Evolutionary conservation across 2,888 invertebrate species (phyloP), one percentile per base, ranked within the genome.

Genomic region (Clitarchus hookeri): DNA sequence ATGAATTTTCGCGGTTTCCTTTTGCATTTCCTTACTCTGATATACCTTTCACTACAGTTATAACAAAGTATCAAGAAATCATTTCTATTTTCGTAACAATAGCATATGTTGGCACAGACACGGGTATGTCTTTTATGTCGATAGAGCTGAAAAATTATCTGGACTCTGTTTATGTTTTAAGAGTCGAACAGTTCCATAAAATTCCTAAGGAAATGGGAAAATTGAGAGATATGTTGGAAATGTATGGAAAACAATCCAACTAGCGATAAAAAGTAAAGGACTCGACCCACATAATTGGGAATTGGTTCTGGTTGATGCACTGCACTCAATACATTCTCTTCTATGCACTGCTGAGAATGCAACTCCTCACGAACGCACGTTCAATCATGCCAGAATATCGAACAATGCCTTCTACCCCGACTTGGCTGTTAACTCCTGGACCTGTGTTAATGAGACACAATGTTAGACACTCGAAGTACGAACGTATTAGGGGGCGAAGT

Each of bases 401-500:
- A 25, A 85, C 48, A 86, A 88, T 83, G 87, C 87, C 27, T 27
- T 85, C 88, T n/a, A 77, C 87, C 44, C 87, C 88, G 36, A 86
- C 88, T n/a, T n/a, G n/a, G n/a, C n/a, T n/a, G n/a, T n/a, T n/a
- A n/a, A n/a, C n/a, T n/a, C n/a, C n/a, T n/a, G 85, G 88, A 48
- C 85, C 84, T 83, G 88, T 88, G 6, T 86, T 88, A 0, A 85
- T 48, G 78, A 88, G 83, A 88, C 85, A 85, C 87, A 44, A 82
- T 65, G 87, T 85, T 85, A 85, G 13, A 16, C 44, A 65, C 25
- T 83, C n/a, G n/a, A 88, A 89, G 85, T 88, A 88, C 86, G 87
- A 88, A 0, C 87, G 86, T 19, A n/a, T 44, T 86, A n/a, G 88
- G 88, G 8, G 88, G 88, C 48, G 87, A 88, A 88, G 88, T 87